These are phyloP conservation scores for Mobula hypostoma DNA, from an alignment of 2,113 vertebrate genomes.

Conservation along the genomic window DNA sequence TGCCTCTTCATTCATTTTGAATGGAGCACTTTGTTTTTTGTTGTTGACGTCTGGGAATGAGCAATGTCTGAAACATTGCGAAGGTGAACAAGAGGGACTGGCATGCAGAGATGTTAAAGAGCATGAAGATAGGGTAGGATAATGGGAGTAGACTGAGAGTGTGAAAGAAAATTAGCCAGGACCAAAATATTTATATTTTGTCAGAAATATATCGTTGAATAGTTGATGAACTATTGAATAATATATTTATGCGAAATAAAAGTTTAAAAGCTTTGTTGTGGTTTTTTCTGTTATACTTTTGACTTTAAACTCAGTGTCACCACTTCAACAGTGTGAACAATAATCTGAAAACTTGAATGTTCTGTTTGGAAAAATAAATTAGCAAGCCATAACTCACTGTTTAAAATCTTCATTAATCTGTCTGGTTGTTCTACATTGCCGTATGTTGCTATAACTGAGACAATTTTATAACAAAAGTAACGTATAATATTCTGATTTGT, in stretches of 20 bases:
- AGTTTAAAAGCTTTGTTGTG: neutral
- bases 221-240: neutral
- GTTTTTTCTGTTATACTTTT: neutral
- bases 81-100: neutral
- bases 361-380: neutral
- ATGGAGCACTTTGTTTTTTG: neutral
- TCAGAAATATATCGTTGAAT: no score
- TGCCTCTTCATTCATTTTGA: conserved; percentile 6
- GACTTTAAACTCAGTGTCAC: neutral
- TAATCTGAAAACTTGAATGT: neutral
- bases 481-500: no score
- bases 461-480: neutral
- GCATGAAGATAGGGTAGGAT: neutral
- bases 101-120: neutral
- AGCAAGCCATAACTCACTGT: neutral
- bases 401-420: neutral
- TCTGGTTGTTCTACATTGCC: neutral
- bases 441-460: neutral
- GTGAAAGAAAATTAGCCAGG: neutral
- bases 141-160: neutral
- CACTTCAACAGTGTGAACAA: neutral
- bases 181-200: neutral
- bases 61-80: neutral
- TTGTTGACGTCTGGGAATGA: neutral
- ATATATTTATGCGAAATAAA: neutral